A percentile compares a stretch with the other conserved stretches of the same genome.
These are phyloP conservation scores for Andrena minutula DNA, from an alignment of 2,888 invertebrate genomes.

Conservation along the genomic window DNA sequence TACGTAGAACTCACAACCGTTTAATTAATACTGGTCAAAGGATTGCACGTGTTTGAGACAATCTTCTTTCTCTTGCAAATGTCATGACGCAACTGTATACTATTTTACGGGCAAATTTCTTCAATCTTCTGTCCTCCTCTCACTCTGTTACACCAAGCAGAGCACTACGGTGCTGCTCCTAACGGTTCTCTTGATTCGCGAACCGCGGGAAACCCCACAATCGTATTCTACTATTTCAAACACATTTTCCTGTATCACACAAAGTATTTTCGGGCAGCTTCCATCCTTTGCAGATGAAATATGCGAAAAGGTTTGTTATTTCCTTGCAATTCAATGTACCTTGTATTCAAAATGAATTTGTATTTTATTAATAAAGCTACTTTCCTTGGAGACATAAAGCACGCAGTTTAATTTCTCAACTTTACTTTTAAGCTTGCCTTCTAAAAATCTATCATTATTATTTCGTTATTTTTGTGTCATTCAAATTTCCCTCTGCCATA, in stretches of 20 bases:
- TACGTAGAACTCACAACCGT: constrained; percentile 7
- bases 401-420: background rate
- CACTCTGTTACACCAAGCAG: background rate
- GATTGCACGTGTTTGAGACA: background rate
- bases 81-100: constrained; percentile 16
- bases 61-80: constrained; percentile 12
- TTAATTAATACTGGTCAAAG: constrained; percentile 4
- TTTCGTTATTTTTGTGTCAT: background rate
- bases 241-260: too few relatives aligned
- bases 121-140: background rate
- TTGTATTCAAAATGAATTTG: too few relatives aligned
- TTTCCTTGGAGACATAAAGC: too few relatives aligned
- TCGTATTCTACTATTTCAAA: too few relatives aligned
- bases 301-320: too few relatives aligned
- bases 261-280: too few relatives aligned
- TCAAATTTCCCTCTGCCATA: background rate
- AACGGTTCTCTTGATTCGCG: constrained; percentile 3
- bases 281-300: too few relatives aligned
- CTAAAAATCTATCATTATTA: too few relatives aligned
- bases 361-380: too few relatives aligned
- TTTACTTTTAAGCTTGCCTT: too few relatives aligned
- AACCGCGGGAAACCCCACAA: constrained; percentile 1
- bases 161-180: constrained; percentile 22
- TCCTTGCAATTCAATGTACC: too few relatives aligned
- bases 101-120: background rate